These are phyloP conservation scores for Cerastoderma edule DNA, from an alignment of 2,888 invertebrate species.

Conservation along the genomic window DNA sequence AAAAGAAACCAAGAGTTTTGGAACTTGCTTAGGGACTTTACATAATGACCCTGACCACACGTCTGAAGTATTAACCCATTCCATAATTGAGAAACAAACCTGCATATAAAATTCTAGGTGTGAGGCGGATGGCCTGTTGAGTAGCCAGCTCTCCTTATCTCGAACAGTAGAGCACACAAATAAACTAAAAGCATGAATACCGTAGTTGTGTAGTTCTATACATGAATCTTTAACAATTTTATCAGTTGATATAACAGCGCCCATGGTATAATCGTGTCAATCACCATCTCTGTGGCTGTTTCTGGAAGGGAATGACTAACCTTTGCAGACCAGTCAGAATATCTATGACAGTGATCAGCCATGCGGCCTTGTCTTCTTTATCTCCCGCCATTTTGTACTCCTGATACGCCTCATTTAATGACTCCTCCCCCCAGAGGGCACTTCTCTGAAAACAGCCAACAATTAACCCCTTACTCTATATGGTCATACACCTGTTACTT, in stretches of 20 bases:
- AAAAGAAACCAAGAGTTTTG: no score
- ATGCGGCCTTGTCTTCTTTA: constrained; percentile 81
- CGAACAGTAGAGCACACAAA: no score
- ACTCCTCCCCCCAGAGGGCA: constrained; percentile 90
- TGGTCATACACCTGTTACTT: not conserved
- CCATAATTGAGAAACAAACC: no score
- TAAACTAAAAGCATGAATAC: no score
- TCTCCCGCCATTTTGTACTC: constrained; percentile 83
- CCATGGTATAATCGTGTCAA: constrained; percentile 92
- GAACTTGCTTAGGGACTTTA: no score
- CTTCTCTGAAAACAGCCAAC: constrained; percentile 67
- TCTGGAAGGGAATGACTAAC: constrained; percentile 87
- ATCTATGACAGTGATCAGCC: constrained; percentile 85
- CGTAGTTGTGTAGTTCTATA: no score
- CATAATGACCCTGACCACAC: no score
- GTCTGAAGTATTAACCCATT: no score
- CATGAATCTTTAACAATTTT: no score
- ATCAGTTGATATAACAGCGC: constrained; percentile 92
- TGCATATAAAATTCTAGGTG: no score
- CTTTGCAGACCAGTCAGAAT: constrained; percentile 78
- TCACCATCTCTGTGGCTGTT: constrained; percentile 87
- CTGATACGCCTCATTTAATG: constrained; percentile 90
- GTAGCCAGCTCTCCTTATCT: no score
- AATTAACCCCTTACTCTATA: not conserved
- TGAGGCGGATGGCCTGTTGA: no score